A percentile compares a stretch with the other conserved stretches of the same genome.
These are phyloP conservation scores for Gisinianus flammeolus DNA, from an alignment of 2,888 invertebrate species.

Conservation along the genomic window DNA sequence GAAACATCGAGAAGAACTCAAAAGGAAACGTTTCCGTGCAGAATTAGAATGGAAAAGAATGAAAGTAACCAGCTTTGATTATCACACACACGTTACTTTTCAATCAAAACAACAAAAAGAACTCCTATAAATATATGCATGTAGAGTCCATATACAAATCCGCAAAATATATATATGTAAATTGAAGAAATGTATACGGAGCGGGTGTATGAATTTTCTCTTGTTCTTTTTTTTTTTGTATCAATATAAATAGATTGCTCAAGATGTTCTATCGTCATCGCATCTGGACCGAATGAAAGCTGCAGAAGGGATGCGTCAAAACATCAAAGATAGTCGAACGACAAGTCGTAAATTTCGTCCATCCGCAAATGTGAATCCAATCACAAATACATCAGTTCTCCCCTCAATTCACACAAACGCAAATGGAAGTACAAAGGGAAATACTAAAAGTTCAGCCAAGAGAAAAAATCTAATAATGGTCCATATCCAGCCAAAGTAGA, in stretches of 20 bases:
- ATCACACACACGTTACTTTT: neutral
- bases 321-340: neutral
- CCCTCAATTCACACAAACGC: neutral
- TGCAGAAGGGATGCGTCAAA: neutral
- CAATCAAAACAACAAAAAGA: too few species aligned
- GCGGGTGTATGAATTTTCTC: too few species aligned
- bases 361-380: neutral
- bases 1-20: neutral
- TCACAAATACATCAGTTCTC: neutral
- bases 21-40: neutral
- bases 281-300: constrained; percentile 1
- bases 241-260: neutral
- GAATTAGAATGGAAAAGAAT: neutral
- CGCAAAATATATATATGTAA: too few species aligned
- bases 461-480: neutral
- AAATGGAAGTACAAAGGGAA: neutral
- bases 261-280: neutral
- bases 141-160: neutral
- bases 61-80: neutral
- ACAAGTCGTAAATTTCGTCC: neutral
- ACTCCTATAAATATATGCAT: too few species aligned
- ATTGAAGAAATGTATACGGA: too few species aligned
- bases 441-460: neutral
- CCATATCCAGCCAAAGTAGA: neutral
- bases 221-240: too few species aligned